Evolutionary conservation across 2,888 invertebrate genomes (phyloP).

Genomic region (Megalurothrips usitatus): DNA sequence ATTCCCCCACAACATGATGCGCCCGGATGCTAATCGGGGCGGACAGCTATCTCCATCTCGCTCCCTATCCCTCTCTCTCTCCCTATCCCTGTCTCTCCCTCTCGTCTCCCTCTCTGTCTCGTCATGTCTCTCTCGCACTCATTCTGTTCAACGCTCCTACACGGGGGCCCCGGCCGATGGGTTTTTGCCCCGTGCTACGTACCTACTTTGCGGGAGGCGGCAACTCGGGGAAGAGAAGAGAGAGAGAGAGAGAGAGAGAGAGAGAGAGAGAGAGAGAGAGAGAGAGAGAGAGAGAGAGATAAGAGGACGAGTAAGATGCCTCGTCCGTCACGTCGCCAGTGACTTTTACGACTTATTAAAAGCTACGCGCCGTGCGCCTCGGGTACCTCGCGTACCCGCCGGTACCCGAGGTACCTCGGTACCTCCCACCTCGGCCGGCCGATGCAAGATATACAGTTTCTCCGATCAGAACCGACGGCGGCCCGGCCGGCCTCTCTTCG

Average conservation of each 20-base stretch:
- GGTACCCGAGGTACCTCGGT: not conserved
- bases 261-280: slow-evolving; percentile 31
- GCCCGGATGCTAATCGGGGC: not conserved
- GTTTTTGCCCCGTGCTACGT: not conserved
- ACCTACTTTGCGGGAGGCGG: not conserved
- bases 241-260: slow-evolving; percentile 31
- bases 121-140: not conserved
- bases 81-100: not conserved
- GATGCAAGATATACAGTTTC: not conserved
- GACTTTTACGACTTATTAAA: slow-evolving; percentile 6
- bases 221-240: slow-evolving; percentile 33
- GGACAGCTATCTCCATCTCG: not conserved
- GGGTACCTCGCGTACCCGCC: not conserved
- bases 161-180: not conserved
- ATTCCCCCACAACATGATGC: not conserved
- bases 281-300: slow-evolving; percentile 31
- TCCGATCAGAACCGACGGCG: too few relatives aligned
- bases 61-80: not conserved
- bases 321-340: not conserved
- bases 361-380: not conserved
- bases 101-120: not conserved
- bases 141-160: not conserved
- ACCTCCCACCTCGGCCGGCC: not conserved
- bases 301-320: not conserved
- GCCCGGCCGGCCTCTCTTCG: too few relatives aligned